Evolutionary conservation across 2,797 vertebrate species (phyloP), one percentile per base, ranked within the genome.

Genomic region (Schizopygopsis malacanthus): DNA sequence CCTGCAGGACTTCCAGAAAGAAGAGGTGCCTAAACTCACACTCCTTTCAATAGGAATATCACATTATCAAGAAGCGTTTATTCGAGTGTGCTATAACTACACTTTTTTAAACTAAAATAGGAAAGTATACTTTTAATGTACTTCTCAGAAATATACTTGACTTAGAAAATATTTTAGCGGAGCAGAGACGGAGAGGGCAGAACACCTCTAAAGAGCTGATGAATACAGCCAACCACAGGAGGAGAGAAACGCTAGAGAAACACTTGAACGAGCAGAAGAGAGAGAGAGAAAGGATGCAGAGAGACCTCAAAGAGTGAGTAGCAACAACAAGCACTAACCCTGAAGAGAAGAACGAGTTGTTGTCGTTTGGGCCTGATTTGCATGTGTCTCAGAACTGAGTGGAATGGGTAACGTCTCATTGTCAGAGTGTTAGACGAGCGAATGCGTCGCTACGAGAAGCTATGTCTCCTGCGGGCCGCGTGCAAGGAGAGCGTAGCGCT

Each of bases 251-350:
- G 41, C 89, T 95, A 43, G 89, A 94, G 39, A 92, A 89, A 10
- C 92, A 91, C 3, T 88, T 94, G 37, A 59, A 90, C 3, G 93
- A 95, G 70, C 93, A 95, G 88, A 93, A 92, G 86, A 91, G 81
- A 43, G 96, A 96, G 61, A 82, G 87, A 15, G 94, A 95, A 28
- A 94, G 95, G 91, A 86, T 96, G 47, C 90, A 92, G 76, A 90
- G 89, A 88, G 94, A 91, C 41, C 50, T 6, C 50, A 52, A 52
- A 52, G 15, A 94, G 96, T 97, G 91, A 94, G 95, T 91, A 20
- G 37, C 77, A 45, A 50, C 41, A 45, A 22, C 7, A 28, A 25
- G 9, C 16, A 11, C 41, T 43, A 12, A 43, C 4, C 18, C 67
- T 70, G 2, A 11, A 70, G 37, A 70, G 37, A 41, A 70, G 67